Percentiles rank a stretch among this genome's conserved stretches.
Conservation (phyloP, 2,888 invertebrate species). For the Melolontha melolontha region DNA sequence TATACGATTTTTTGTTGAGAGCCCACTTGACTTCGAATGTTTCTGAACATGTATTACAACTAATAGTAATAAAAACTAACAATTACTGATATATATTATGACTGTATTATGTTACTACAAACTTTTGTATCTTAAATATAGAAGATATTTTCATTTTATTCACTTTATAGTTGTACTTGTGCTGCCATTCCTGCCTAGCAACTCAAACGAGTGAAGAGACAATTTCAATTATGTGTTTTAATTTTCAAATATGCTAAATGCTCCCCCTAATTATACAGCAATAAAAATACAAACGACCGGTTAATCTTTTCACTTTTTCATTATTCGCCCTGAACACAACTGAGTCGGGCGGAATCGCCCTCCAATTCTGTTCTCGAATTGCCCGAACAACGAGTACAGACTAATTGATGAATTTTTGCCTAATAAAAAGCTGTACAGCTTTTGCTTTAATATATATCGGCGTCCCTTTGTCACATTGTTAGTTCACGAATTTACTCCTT, state of each 20-base stretch:
- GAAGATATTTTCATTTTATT: too few species aligned
- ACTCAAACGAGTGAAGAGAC: slow-evolving; percentile 2
- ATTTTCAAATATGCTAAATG: slow-evolving; percentile 31
- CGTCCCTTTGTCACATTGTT: slow-evolving; percentile 8
- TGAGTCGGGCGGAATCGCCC: slow-evolving; percentile 13
- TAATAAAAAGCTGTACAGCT: slow-evolving; percentile 27
- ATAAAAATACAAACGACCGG: slow-evolving; percentile 37
- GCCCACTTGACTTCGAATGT: too few species aligned
- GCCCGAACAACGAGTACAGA: slow-evolving; percentile 26
- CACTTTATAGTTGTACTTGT: too few species aligned
- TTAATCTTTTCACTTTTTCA: slow-evolving; percentile 39
- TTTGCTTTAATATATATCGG: neutral
- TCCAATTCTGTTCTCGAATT: slow-evolving; percentile 32
- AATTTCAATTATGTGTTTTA: slow-evolving; percentile 37
- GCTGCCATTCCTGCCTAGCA: neutral
- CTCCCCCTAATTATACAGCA: slow-evolving; percentile 37
- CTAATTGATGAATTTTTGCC: slow-evolving; percentile 39
- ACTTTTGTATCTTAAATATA: too few species aligned
- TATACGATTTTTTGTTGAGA: too few species aligned
- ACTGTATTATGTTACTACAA: too few species aligned
- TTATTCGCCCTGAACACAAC: slow-evolving; percentile 19
- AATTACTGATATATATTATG: too few species aligned
- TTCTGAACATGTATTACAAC: too few species aligned
- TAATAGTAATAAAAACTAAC: too few species aligned
- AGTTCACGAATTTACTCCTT: slow-evolving; percentile 12